Evolutionary conservation across 2,888 invertebrate species (phyloP), one percentile per base, ranked within the genome.

Genomic region (Latrodectus hesperus): DNA sequence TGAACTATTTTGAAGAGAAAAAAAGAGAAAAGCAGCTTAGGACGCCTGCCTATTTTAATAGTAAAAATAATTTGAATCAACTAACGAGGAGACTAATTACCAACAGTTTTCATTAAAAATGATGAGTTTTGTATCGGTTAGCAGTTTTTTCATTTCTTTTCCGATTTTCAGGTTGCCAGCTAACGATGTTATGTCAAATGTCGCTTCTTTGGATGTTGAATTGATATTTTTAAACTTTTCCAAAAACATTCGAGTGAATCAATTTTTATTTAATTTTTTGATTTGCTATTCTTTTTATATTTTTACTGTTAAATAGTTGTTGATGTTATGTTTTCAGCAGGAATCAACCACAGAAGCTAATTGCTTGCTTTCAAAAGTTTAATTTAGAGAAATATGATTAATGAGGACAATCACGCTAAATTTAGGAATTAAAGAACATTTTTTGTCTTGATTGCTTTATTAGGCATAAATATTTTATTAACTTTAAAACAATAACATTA

Each of bases 61-160:
- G 83, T 76, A 76, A 83, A 83, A 83, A 76, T 76, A 83, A 76
- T 64, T 70, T 70, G 60, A 76, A 76, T 51, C 83, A 38, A 55
- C 76, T 83, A 76, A 76, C 76, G 76, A 76, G 76, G 64, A 64
- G 60, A 64, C 83, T 83, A 83, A 83, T 83, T 83, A 83, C 70
- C 76, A 83, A 76, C 83, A 83, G 76, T 76, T 83, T 83, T 83
- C 83, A 83, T 83, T 83, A 83, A 83, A 83, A 81, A 83, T 76
- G 83, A 83, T 71, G 83, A 76, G 83, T 60, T 83, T 83, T 83
- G 83, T 83, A 83, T 83, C 75, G 73, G 81, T 74, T 67, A 68
- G 52, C 79, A 55, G 52, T 83, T 83, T 76, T 83, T 83, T 83
- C 16, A 9, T 22, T 6, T 17, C 17, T 49, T 76, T 76, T 76